A percentile compares a stretch with the other conserved stretches of the same genome.
phyloP scores from a whole-genome alignment of 2,113 vertebrate genomes.

The Recurvirostra avosetta region DNA sequence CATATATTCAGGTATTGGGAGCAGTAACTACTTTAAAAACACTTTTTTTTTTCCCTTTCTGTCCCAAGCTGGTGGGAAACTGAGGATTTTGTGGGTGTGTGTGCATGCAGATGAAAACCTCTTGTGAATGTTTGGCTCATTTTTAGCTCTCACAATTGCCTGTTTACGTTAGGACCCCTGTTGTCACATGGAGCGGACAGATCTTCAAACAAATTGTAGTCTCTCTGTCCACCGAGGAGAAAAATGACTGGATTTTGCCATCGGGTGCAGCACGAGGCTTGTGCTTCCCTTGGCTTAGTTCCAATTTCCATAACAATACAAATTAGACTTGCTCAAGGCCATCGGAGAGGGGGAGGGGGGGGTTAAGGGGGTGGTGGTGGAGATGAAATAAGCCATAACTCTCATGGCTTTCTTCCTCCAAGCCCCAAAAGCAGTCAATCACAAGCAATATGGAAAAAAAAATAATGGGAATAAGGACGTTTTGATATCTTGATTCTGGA shows the following conservation, averaged over 20 bases:
- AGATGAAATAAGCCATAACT: constrained; percentile 11
- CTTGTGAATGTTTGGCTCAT: constrained; percentile 18
- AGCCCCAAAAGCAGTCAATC: constrained; percentile 32
- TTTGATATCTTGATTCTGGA: constrained; percentile 32
- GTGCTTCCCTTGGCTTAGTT: constrained; percentile 40
- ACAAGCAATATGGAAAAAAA: background rate
- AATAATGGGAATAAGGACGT: background rate
- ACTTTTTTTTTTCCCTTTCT: background rate
- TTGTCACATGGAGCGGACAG: background rate
- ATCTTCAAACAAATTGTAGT: constrained; percentile 22
- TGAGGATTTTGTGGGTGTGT: background rate
- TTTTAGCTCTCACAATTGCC: constrained; percentile 6
- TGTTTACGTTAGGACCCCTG: constrained; percentile 1
- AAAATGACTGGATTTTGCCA: constrained; percentile 42
- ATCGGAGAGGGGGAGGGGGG: background rate
- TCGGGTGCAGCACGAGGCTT: background rate
- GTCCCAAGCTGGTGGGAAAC: background rate
- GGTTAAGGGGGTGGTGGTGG: too few relatives aligned
- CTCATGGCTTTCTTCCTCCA: background rate
- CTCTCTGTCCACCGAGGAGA: background rate
- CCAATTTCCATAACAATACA: constrained; percentile 46
- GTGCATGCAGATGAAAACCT: background rate
- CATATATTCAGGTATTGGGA: background rate
- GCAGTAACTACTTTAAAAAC: background rate
- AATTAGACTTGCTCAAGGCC: constrained; percentile 30